Evolutionary conservation across 2,888 invertebrate species (phyloP).

Genomic region (Zelleria hepariella): DNA sequence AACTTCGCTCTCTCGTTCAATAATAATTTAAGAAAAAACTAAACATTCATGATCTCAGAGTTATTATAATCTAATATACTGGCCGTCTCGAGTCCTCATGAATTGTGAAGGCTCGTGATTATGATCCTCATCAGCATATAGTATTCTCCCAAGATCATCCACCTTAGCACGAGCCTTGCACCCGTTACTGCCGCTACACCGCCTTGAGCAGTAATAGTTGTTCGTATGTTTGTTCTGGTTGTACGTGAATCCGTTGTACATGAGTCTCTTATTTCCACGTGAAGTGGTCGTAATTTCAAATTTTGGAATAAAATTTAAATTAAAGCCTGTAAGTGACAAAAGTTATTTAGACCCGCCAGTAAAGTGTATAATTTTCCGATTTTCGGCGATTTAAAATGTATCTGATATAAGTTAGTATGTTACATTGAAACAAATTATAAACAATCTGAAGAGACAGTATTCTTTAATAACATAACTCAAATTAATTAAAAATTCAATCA

Average conservation of each 20-base stretch:
- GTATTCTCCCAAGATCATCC: no score
- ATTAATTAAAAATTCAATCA: no score
- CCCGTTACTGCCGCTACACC: no score
- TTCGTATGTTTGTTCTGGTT: slow-evolving; percentile 2
- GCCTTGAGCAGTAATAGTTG: slow-evolving; percentile 15
- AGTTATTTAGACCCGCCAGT: not conserved
- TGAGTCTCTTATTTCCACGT: slow-evolving; percentile 8
- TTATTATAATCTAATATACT: not conserved
- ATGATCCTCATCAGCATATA: not conserved
- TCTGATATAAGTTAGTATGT: no score
- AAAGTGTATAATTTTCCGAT: no score
- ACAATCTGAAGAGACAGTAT: no score
- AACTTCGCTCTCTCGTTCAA: no score
- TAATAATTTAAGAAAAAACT: not conserved
- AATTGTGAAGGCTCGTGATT: not conserved
- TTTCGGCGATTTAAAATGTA: no score
- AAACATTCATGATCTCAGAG: not conserved
- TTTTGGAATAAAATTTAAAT: not conserved
- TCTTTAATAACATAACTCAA: no score
- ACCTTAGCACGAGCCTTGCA: no score
- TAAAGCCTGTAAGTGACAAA: no score
- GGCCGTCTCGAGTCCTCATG: not conserved
- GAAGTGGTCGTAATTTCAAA: not conserved
- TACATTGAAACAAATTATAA: no score
- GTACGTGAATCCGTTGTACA: slow-evolving; percentile 8